Evolutionary conservation across 2,113 vertebrate genomes (phyloP), one percentile per base, ranked within the genome.

Genomic region (Cervus canadensis): DNA sequence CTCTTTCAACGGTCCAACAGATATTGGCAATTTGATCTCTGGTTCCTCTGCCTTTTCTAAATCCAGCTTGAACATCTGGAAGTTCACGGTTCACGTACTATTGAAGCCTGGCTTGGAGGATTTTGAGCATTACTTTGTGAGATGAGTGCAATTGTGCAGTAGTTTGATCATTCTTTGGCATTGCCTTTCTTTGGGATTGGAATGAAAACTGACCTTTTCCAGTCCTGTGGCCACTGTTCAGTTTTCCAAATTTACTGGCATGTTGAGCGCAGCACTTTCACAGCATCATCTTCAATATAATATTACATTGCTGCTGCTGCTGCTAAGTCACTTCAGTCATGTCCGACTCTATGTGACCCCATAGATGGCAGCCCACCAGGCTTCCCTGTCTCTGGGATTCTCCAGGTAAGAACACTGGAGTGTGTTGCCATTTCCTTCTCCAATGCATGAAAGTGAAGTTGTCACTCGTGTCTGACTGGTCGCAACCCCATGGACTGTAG

Each of bases 1-100:
- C 64, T 36, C 8, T 71, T 71, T 71, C n/a, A 36, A 21, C 10
- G 8, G 4, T 71, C n/a, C 64, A 71, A 0, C 0, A 0, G 33
- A 36, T 71, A 19, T 36, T 71, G 64, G 64, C n/a, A 71, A 36
- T 71, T 36, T 71, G n/a, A 36, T 11, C 64, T 71, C 17, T 36
- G 64, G 17, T 36, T 71, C 64, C 64, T 71, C 64, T 71, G 17
- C 5, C 17, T 71, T 71, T 71, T 11, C n/a, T 36, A 71, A 36
- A 36, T 71, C n/a, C 64, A 71, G n/a, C 64, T 21, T 71, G 64
- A 71, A 71, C 17, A 71, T 19, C n/a, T 36, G 8, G n/a, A 71
- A 71, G 4, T 71, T 36, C n/a, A 71, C 2, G 4, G n/a, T 71
- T 71, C n/a, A 36, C 1, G 0, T 71, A 36, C n/a, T 71, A 11